Evolutionary conservation across 2,888 invertebrate species (phyloP).

Genomic region (Callimorpha dominula): DNA sequence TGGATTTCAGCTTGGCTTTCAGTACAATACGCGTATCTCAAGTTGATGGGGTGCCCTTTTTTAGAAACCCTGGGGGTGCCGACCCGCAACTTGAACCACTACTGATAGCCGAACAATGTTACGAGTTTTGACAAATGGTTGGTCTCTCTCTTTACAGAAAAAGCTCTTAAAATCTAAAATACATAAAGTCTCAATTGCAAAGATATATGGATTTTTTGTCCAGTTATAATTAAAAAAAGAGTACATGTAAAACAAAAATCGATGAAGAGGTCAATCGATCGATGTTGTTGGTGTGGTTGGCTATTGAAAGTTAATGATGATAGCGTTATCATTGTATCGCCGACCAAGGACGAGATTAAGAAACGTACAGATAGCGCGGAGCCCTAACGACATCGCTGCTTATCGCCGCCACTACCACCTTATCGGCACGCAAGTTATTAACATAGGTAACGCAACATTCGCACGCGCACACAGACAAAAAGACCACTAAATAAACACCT

Average conservation of each 20-base stretch:
- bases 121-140: too few relatives aligned
- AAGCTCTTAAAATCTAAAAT: not conserved
- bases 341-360: constrained; percentile 39
- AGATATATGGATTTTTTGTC: too few relatives aligned
- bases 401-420: constrained; percentile 7
- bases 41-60: too few relatives aligned
- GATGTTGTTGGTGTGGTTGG: not conserved
- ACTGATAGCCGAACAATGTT: too few relatives aligned
- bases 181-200: not conserved
- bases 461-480: not conserved
- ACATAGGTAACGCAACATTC: not conserved
- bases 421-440: constrained; percentile 22
- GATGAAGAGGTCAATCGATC: not conserved
- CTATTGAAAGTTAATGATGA: constrained; percentile 24
- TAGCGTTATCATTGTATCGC: constrained; percentile 20
- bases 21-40: too few relatives aligned
- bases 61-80: too few relatives aligned
- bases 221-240: not conserved
- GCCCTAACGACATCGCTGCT: not conserved
- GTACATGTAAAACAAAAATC: not conserved
- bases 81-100: too few relatives aligned
- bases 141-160: not conserved
- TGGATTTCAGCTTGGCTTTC: too few relatives aligned
- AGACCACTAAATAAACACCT: not conserved
- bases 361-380: constrained; percentile 40